Percentiles rank a stretch among this genome's conserved stretches.
Conservation (phyloP, 2,888 invertebrate species). For the Dryomyza anilis region DNA sequence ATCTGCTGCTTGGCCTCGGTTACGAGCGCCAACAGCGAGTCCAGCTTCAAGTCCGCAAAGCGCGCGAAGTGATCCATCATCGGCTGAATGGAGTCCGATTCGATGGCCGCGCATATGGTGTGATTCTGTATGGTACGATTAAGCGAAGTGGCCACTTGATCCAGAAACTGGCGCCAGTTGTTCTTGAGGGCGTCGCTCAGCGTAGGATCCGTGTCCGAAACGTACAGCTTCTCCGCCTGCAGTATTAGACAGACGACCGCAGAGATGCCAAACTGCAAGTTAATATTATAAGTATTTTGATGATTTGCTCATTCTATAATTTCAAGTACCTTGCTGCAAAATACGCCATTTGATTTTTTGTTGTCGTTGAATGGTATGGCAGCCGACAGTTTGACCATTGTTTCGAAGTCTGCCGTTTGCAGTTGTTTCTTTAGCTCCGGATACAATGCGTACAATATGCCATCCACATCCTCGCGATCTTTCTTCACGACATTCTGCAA, state of each 20-base stretch:
- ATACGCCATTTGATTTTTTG: constrained; percentile 56
- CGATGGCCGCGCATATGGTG: constrained; percentile 59
- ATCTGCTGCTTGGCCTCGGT: constrained; percentile 59
- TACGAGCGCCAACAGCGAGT: constrained; percentile 57
- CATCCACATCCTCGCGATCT: constrained; percentile 59
- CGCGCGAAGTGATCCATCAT: constrained; percentile 59
- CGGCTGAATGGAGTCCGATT: constrained; percentile 59
- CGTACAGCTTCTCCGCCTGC: constrained; percentile 57
- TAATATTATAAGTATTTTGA: not conserved
- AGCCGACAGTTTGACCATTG: constrained; percentile 52
- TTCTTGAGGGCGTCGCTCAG: constrained; percentile 46
- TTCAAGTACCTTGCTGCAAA: constrained; percentile 56
- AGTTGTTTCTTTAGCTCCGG: constrained; percentile 59
- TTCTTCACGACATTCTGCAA: constrained; percentile 58
- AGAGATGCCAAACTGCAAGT: constrained; percentile 58
- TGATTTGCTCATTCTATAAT: not conserved
- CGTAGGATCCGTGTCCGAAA: constrained; percentile 42
- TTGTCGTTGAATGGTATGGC: constrained; percentile 54
- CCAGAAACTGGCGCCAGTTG: constrained; percentile 56
- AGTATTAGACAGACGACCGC: constrained; percentile 56
- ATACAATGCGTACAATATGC: constrained; percentile 54
- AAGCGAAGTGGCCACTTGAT: constrained; percentile 55
- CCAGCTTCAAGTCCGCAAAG: constrained; percentile 58
- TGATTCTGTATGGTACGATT: constrained; percentile 59
- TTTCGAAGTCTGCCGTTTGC: constrained; percentile 53